Base-by-base conservation (phyloP, 2,888 invertebrate species). In the Protonemura montana region DNA sequence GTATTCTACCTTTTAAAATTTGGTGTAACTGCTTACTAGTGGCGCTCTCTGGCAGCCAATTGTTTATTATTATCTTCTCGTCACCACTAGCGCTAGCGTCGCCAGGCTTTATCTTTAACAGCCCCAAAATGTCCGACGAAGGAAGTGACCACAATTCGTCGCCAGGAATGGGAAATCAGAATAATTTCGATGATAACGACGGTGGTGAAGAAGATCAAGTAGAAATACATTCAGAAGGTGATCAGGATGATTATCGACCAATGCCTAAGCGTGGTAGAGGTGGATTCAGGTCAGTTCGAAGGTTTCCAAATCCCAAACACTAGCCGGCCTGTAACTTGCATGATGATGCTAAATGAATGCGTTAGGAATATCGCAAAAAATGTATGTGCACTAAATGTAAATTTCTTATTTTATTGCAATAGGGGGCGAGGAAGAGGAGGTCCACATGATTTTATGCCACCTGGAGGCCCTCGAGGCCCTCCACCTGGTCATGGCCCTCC, bases 201-300 rank as follows among this genome's bases (percentile, higher is more conserved):
- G 59, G 59, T 7, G 59, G 59, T 41, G 87, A 87, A 28, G 88
- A 87, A 76, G 87, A 86, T 13, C 87, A 84, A 59, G 59, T 59
- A 59, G 59, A 59, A 21, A 3, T 7, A 59, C 59, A 59, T 7
- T 86, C 87, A 13, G 88, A 88, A 21, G 88, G 87, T 25, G 88
- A 89, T 59, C 88, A 89, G 29, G 89, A 89, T 29, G 89, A 89
- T 87, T 89, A 88, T 86, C 88, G 87, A 77, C 88, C 87, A 86
- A 88, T 88, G 87, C 87, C 83, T 85, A 87, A 91, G 87, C 92
- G 90, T 27, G 89, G 91, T 87, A 90, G 93, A 89, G 92, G 92
- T 87, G 92, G 91, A 85, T 93, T 93, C 89, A 92, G 93, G 93
- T 93, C 86, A 84, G 59, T 81, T n/a, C 16, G 0, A 10, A 21